Percentiles rank a stretch among this genome's conserved stretches.
These are phyloP conservation scores for Poecilia gillii DNA, from an alignment of 2,797 vertebrate species.

Conservation along the genomic window DNA sequence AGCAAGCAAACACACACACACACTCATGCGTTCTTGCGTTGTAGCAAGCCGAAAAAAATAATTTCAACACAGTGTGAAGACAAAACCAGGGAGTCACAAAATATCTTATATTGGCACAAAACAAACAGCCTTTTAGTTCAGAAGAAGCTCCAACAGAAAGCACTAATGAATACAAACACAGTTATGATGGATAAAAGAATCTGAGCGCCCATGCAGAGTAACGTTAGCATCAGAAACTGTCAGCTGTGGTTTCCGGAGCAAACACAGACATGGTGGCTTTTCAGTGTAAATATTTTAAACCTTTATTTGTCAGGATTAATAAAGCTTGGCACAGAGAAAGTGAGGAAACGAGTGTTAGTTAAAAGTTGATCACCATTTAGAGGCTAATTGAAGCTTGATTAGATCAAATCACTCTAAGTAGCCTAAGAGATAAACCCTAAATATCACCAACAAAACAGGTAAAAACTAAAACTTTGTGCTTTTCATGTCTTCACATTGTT, in stretches of 20 bases:
- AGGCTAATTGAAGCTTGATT: conserved; percentile 36
- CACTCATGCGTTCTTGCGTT: conserved; percentile 20
- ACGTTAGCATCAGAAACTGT: conserved; percentile 69
- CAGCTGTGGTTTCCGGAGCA: conserved; percentile 47
- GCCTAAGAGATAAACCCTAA: conserved; percentile 3
- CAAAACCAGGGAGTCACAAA: conserved; percentile 56
- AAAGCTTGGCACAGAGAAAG: conserved; percentile 16
- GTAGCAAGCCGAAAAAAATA: conserved; percentile 54
- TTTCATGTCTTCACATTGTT: background rate
- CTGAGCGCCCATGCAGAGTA: conserved; percentile 59
- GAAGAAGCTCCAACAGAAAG: conserved; percentile 62
- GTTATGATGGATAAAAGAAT: conserved; percentile 54
- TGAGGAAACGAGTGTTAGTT: conserved; percentile 27
- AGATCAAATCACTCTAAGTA: background rate
- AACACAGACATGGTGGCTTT: conserved; percentile 33
- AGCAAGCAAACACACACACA: conserved; percentile 27
- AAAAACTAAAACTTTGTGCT: conserved; percentile 7
- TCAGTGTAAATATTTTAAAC: conserved; percentile 52
- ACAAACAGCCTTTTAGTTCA: conserved; percentile 69
- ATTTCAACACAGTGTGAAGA: conserved; percentile 45
- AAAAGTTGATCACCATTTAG: conserved; percentile 33
- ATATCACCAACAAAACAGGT: background rate
- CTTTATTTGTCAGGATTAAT: conserved; percentile 46
- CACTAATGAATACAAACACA: conserved; percentile 73
- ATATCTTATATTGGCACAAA: conserved; percentile 60